phyloP scores from a whole-genome alignment of 1,140 invertebrate species.

The Heliothis virescens region DNA sequence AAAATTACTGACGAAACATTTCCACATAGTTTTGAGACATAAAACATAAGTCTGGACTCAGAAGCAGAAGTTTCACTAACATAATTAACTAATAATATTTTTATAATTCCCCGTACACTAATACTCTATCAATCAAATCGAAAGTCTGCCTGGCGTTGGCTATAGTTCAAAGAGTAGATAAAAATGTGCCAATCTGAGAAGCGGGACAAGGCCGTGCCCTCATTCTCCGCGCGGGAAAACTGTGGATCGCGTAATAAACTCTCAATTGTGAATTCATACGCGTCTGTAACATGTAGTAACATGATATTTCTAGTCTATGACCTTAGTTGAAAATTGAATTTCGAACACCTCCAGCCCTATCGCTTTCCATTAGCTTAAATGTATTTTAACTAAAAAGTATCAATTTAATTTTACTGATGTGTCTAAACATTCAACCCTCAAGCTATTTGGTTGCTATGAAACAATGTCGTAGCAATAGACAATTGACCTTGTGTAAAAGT shows the following conservation, averaged over 20 bases:
- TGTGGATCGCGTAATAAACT: conserved; percentile 65
- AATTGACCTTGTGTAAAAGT: conserved; percentile 31
- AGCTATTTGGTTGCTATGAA: neutral
- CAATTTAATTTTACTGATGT: no score
- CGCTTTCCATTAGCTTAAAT: no score
- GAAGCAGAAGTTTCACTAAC: neutral
- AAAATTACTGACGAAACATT: no score
- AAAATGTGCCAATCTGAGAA: conserved; percentile 84
- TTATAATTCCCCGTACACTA: conserved; percentile 21
- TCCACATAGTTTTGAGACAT: no score
- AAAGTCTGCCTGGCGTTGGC: conserved; percentile 50
- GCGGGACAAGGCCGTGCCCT: conserved; percentile 79
- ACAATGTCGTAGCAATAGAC: conserved; percentile 5
- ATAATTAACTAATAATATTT: neutral
- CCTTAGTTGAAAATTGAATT: conserved; percentile 6
- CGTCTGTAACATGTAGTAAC: conserved; percentile 50
- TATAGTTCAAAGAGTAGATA: conserved; percentile 79
- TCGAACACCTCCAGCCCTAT: neutral
- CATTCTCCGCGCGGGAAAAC: conserved; percentile 69
- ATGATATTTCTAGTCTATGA: conserved; percentile 44
- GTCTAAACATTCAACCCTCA: no score
- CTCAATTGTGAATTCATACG: conserved; percentile 55
- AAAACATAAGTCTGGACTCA: no score
- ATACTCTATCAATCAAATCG: conserved; percentile 58
- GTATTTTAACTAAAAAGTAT: no score